These are phyloP conservation scores for Ectropis crepuscularia DNA, from an alignment of 2,888 invertebrate species.

Conservation along the genomic window DNA sequence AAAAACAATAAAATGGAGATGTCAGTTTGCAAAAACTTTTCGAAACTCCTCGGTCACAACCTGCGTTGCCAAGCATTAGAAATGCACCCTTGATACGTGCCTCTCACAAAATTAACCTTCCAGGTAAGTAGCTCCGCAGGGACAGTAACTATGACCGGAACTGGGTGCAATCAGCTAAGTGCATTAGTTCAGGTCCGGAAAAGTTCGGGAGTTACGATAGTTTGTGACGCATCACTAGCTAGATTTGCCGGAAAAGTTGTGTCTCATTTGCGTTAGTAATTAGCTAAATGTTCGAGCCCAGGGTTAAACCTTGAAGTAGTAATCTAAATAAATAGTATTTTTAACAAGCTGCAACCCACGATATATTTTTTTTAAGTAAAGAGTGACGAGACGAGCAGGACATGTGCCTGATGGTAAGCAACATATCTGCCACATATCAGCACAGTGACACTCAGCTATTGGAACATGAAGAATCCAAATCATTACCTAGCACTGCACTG, in stretches of 20 bases:
- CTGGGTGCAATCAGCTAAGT: conserved; percentile 66
- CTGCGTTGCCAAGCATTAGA: conserved; percentile 51
- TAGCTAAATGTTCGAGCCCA: neutral
- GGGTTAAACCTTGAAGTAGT: neutral
- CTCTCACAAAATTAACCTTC: conserved; percentile 61
- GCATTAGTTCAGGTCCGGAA: conserved; percentile 46
- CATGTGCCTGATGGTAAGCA: too few species aligned
- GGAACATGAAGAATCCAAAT: too few species aligned
- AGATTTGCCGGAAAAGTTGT: conserved; percentile 10
- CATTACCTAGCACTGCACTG: too few species aligned
- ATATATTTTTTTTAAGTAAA: too few species aligned
- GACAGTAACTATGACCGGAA: conserved; percentile 29
- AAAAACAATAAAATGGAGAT: too few species aligned
- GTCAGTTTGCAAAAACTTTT: conserved; percentile 22
- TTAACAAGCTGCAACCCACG: neutral
- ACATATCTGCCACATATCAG: too few species aligned
- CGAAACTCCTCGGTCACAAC: conserved; percentile 36
- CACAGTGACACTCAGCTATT: too few species aligned
- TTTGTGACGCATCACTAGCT: conserved; percentile 20
- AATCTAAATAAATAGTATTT: neutral
- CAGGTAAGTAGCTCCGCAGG: conserved; percentile 25
- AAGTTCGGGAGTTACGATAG: conserved; percentile 22
- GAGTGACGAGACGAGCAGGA: too few species aligned
- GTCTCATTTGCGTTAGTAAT: conserved; percentile 6
- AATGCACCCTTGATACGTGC: conserved; percentile 67